phyloP scores from a whole-genome alignment of 2,113 vertebrate genomes.

The Prunella himalayana region DNA sequence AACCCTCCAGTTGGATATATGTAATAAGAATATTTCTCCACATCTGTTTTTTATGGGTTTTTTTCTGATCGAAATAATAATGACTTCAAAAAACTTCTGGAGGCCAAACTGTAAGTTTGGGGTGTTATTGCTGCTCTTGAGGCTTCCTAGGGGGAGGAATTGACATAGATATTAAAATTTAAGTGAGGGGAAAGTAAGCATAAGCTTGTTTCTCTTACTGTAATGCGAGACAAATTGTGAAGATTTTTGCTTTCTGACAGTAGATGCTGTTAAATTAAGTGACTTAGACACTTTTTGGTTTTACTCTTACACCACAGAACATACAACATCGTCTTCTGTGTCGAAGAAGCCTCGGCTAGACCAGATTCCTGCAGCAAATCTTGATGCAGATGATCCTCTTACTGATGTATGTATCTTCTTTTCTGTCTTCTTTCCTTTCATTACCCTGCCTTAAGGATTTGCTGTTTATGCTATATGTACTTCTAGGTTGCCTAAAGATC shows the following conservation, averaged over 20 bases:
- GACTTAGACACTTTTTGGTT: neutral
- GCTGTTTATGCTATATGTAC: neutral
- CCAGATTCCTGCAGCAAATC: constrained; percentile 96
- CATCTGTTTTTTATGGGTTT: neutral
- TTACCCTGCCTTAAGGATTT: neutral
- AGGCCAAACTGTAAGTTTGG: neutral
- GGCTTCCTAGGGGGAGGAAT: neutral
- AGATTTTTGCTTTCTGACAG: neutral
- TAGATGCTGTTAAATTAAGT: neutral
- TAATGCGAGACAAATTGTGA: neutral
- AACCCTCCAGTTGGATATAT: neutral
- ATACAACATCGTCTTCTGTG: constrained; percentile 92
- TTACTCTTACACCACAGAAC: constrained; percentile 74
- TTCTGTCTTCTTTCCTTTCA: neutral
- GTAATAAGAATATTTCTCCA: neutral
- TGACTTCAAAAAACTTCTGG: neutral
- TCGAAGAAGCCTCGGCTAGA: constrained; percentile 95
- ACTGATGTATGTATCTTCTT: constrained; percentile 83
- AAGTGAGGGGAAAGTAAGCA: neutral
- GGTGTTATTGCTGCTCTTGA: neutral
- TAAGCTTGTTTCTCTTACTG: neutral
- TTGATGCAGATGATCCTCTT: constrained; percentile 95
- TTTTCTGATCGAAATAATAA: neutral
- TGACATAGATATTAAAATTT: neutral
- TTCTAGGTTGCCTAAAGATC: neutral